Evolutionary conservation across 2,113 vertebrate genomes (phyloP).

Genomic region (Lutjanus erythropterus): DNA sequence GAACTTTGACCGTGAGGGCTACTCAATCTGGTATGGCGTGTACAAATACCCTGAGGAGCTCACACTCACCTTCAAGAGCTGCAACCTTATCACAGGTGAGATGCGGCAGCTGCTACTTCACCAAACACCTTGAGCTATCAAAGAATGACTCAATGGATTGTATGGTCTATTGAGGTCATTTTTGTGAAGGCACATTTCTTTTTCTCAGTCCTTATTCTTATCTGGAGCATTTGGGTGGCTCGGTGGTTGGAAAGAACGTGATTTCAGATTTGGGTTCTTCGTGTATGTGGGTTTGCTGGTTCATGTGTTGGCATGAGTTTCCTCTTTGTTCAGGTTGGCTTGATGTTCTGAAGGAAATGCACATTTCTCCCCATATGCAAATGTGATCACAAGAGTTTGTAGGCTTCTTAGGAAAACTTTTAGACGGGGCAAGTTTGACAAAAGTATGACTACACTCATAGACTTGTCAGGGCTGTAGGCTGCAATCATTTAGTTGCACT

Average conservation of each 20-base stretch:
- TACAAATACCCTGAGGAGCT: constrained; percentile 93
- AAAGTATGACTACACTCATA: no score
- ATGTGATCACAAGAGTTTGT: background rate
- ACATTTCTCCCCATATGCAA: no score
- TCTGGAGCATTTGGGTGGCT: background rate
- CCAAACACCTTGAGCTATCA: background rate
- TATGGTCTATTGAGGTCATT: background rate
- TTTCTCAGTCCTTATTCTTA: background rate
- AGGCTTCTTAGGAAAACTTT: background rate
- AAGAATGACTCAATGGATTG: background rate
- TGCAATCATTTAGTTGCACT: no score
- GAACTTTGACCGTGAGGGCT: constrained; percentile 91
- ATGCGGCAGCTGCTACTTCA: background rate
- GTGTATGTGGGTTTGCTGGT: background rate
- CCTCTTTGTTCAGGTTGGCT: background rate
- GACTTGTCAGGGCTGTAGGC: no score
- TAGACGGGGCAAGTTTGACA: background rate
- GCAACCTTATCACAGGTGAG: constrained; percentile 95
- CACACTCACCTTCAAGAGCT: constrained; percentile 92
- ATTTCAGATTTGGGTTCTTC: no score
- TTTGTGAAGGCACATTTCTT: background rate
- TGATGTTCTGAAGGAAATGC: background rate
- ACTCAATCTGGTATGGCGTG: constrained; percentile 90
- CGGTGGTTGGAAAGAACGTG: background rate
- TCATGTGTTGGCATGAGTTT: background rate